Conservation (phyloP, 2,888 invertebrate genomes). For the Drosophila mayaguana region DNA sequence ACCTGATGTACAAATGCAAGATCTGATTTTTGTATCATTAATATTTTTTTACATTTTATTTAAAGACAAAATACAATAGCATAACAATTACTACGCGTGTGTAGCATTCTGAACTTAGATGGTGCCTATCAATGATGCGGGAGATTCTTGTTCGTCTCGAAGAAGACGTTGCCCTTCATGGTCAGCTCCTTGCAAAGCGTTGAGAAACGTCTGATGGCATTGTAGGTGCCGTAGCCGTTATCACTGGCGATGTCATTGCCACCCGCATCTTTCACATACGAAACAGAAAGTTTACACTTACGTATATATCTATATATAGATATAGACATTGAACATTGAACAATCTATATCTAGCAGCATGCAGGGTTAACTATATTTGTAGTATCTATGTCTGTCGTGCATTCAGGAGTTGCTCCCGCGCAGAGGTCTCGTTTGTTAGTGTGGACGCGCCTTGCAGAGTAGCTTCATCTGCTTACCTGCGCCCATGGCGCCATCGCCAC, state of each 20-base stretch:
- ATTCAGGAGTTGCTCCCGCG: constrained; percentile 39
- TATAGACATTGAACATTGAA: constrained; percentile 15
- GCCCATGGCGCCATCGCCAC: constrained; percentile 31
- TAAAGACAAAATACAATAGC: constrained; percentile 46
- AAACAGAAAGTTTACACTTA: constrained; percentile 28
- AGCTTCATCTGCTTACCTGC: constrained; percentile 62
- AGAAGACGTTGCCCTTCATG: constrained; percentile 83
- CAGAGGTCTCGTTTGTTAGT: constrained; percentile 59
- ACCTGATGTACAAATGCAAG: constrained; percentile 81
- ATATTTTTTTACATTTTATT: constrained; percentile 38
- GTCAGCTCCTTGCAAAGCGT: constrained; percentile 84
- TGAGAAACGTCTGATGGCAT: constrained; percentile 84
- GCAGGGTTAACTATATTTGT: constrained; percentile 38
- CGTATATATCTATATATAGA: constrained; percentile 16
- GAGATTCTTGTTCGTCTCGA: constrained; percentile 82
- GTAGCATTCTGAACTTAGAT: constrained; percentile 1
- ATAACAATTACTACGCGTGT: constrained; percentile 28
- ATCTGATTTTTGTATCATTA: background rate
- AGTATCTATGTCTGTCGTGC: constrained; percentile 8
- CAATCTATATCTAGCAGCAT: constrained; percentile 33
- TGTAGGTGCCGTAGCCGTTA: constrained; percentile 68
- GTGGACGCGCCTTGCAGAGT: constrained; percentile 67
- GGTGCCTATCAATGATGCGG: constrained; percentile 73
- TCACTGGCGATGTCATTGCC: constrained; percentile 41
- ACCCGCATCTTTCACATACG: constrained; percentile 47